Evolutionary conservation across 2,113 vertebrate species (phyloP).

Genomic region (Lipophrys pholis): DNA sequence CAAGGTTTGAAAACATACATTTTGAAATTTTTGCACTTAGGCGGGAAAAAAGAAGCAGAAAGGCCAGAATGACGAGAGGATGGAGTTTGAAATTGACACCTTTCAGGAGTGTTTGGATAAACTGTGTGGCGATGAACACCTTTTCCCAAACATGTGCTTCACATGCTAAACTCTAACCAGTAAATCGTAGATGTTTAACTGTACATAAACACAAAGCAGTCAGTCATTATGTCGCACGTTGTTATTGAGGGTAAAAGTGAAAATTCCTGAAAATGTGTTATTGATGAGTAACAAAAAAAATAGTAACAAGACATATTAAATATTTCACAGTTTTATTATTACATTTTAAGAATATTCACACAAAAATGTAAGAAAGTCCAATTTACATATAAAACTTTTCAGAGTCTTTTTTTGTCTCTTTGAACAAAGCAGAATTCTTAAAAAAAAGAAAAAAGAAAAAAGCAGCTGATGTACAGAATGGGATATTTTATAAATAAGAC

Average conservation of each 20-base stretch:
- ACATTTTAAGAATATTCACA: background rate
- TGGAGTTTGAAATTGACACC: background rate
- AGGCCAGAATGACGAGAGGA: background rate
- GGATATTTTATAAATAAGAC: slow-evolving; percentile 38
- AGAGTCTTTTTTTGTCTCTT: background rate
- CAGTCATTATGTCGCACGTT: too few species aligned
- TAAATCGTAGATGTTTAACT: too few species aligned
- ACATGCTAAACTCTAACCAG: background rate
- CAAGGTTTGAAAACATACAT: too few species aligned
- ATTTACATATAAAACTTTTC: background rate
- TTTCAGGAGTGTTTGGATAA: slow-evolving; percentile 73
- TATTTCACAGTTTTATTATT: background rate
- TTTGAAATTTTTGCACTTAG: too few species aligned
- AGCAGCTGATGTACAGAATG: background rate
- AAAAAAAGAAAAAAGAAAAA: background rate
- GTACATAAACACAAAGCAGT: too few species aligned
- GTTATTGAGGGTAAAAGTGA: too few species aligned
- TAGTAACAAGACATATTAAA: background rate
- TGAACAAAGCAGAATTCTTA: too few species aligned
- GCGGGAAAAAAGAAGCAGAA: background rate
- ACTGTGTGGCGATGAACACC: slow-evolving; percentile 73
- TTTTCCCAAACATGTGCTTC: slow-evolving; percentile 73
- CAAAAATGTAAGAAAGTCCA: background rate
- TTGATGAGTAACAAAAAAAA: background rate
- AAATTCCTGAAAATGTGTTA: too few species aligned